Percentiles rank a stretch among this genome's conserved stretches.
These are phyloP conservation scores for Pachycephala philippinensis DNA, from an alignment of 2,113 vertebrate genomes.

Conservation along the genomic window DNA sequence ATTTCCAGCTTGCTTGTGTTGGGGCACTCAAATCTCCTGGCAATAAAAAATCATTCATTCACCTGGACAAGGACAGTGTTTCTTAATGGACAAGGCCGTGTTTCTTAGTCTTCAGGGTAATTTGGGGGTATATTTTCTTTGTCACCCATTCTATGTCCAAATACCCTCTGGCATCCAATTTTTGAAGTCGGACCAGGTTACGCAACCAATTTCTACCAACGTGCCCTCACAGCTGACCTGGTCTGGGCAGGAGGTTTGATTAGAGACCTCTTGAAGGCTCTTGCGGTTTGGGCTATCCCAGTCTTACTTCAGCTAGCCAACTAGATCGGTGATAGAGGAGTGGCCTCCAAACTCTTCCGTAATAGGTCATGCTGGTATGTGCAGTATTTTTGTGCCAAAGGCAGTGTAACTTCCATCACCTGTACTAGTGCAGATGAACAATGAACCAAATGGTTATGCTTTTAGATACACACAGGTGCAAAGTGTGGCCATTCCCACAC, in stretches of 20 bases:
- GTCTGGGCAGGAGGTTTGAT: neutral
- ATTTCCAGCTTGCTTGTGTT: neutral
- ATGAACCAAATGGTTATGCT: neutral
- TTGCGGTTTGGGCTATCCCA: neutral
- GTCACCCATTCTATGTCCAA: neutral
- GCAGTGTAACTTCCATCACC: neutral
- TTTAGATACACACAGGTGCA: neutral
- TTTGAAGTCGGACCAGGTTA: neutral
- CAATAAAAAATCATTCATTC: neutral
- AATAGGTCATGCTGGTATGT: accelerated
- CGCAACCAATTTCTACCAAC: neutral
- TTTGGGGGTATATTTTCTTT: neutral
- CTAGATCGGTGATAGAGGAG: neutral
- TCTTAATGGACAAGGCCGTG: neutral
- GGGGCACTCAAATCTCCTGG: neutral
- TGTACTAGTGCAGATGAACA: neutral
- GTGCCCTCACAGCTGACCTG: neutral
- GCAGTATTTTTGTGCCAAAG: neutral
- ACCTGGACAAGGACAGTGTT: neutral
- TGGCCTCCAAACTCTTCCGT: neutral
- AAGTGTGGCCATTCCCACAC: neutral
- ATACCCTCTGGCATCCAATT: neutral
- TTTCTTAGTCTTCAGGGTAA: neutral
- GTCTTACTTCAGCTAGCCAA: neutral
- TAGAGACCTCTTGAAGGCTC: neutral